Base-by-base conservation (phyloP, 2,888 invertebrate genomes). In the Scaptomyza cyrtandrae region DNA sequence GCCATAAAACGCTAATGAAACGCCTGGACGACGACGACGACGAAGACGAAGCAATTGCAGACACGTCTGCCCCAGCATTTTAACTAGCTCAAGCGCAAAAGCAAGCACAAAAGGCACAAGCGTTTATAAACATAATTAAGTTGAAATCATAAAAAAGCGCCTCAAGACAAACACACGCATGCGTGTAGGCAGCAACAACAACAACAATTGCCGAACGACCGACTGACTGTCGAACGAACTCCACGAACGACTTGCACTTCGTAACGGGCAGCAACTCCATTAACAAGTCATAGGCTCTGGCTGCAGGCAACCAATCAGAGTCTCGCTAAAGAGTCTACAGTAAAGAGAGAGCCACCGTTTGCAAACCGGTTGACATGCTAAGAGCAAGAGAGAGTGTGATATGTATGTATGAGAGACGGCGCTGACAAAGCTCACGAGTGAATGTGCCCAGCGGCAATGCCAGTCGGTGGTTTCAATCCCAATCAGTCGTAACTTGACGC, bases 101-200 rank as follows among this genome's bases (percentile, higher is more conserved):
- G 14, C 37, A 33, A 19, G 63, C 60, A 43, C 53, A 60, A 68
- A 70, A 67, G 59, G 77, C 70, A 55, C 53, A 50, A 70, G 74
- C 76, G 71, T 76, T 81, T 85, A 86, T 80, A 78, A 80, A 74
- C 79, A 88, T 86, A 86, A 86, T 86, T 86, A 86, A 86, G 85
- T 88, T 86, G 86, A 66, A 81, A 86, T 86, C 88, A 84, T 86
- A 88, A 88, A 85, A 81, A 72, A 77, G 62, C 61, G 80, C 85
- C 83, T 75, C 62, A 58, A 77, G 83, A 61, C 61, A 58, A n/a
- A 62, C 54, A 61, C 62, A 62, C 83, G 83, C 85, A 80, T 24
- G 14, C 86, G 88, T 80, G 71, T 63, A 78, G 62, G 75, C 54
- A 64, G 48, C 66, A 69, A 35, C 46, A 64, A 48, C 46, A 31